Base-by-base conservation (phyloP, 2,113 vertebrate species). In the Oncorhynchus masou region DNA sequence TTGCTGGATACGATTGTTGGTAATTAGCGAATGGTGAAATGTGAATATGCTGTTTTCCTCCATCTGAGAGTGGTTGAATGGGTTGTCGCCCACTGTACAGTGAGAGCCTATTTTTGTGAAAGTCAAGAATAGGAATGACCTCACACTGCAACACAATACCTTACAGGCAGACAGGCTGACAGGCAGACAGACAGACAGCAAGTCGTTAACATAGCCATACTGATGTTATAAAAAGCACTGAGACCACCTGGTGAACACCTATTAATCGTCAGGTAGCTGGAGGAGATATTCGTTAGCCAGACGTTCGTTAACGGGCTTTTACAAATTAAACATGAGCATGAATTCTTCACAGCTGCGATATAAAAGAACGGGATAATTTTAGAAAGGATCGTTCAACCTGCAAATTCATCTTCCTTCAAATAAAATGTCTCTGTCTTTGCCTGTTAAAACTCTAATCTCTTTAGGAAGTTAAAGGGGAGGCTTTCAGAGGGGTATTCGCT, bases 351-450 rank as follows among this genome's bases (percentile, higher is more conserved):
- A 89, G 86, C 82, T 79, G 45, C 90, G 87, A 93, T 91, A 93
- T 94, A 92, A 93, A 94, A 93, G 91, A 93, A 91, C 88, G 83
- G 90, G 93, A 93, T 94, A 94, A 94, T 94, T 94, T 94, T 94
- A 94, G 93, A 93, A 92, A 86, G 90, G 90, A 94, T 93, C 91
- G 91, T 90, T 94, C 91, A 91, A 92, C 90, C 91, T 93, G 91
- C 91, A 94, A 92, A 92, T 93, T 92, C 91, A 92, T 90, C 91
- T 90, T 83, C 88, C 86, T 90, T 91, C 89, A 62, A 74, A 86
- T 49, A 89, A 90, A 85, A 86, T 84, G 84, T 79, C 87, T 92
- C 90, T 88, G 88, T 93, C 91, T 92, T 88, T 80, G 82, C 87
- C 88, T 82, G 25, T 89, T 87, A 89, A 83, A 89, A 78, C 85